A percentile compares a stretch with the other conserved stretches of the same genome.
Conservation (phyloP, 2,113 vertebrate species). For the Argyrosomus japonicus region DNA sequence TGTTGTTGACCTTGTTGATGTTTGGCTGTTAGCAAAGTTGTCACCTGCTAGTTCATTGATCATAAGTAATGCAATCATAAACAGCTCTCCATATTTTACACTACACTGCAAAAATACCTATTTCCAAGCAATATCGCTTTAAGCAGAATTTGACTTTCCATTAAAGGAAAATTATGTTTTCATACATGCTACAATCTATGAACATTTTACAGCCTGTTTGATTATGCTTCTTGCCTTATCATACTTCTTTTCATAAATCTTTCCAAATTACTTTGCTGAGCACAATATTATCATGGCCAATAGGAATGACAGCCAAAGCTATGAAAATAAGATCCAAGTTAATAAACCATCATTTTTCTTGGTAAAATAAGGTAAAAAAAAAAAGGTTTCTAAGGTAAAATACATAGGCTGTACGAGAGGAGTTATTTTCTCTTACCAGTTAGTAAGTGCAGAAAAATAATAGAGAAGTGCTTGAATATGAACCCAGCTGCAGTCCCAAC, state of each 20-base stretch:
- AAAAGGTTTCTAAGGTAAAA: not conserved
- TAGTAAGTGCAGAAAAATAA: not conserved
- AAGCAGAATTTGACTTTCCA: not conserved
- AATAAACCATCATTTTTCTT: no score
- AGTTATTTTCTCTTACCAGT: not conserved
- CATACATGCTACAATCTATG: not conserved
- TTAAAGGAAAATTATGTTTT: not conserved
- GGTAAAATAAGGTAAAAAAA: no score
- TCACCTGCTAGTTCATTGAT: no score
- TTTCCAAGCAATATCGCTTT: no score
- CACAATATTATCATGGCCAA: not conserved
- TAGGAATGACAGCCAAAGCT: not conserved
- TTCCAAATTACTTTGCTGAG: not conserved
- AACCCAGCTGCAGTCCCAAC: not conserved
- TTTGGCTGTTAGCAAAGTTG: no score
- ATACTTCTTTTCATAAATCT: not conserved
- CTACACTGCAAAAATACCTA: no score
- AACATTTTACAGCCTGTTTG: not conserved
- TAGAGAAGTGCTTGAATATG: fast-evolving
- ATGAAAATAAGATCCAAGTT: not conserved
- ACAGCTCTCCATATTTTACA: no score
- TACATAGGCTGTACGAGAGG: not conserved
- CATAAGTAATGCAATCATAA: no score
- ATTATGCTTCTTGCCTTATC: not conserved
- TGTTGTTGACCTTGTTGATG: no score